Base-by-base conservation (phyloP, 2,888 invertebrate genomes). In the Hofmannophila pseudospretella region DNA sequence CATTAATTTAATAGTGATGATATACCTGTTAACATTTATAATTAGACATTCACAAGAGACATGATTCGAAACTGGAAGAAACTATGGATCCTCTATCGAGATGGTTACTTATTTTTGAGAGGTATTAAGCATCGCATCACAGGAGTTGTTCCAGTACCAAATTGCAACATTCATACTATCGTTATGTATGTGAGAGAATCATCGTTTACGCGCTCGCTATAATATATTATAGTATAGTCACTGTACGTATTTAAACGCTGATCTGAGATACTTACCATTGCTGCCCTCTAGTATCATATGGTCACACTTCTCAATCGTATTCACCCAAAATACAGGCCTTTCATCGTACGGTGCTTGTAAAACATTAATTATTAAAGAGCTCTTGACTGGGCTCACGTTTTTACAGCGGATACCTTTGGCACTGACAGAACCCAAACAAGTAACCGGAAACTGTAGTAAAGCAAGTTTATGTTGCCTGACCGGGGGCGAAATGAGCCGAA, bases 341-440 rank as follows among this genome's bases (percentile, higher is more conserved):
- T 58, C 59, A 35, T 76, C 78, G 33, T 49, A 45, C 10, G 41
- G 34, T 2, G 64, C 23, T 31, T 67, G 65, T 23, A 54, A 30
- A n/a, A 84, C 49, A 26, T 71, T 51, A 19, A 69, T 53, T 1
- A 49, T 32, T 1, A 82, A 71, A 4, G 59, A 38, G 38, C 69
- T 68, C 39, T 71, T 74, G 1, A 79, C 70, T 10, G 71, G 49
- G 41, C 71, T 70, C 28, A 79, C 70, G 45, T 82, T 85, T 56
- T 73, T 73, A 35, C 82, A 78, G 9, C 55, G 44, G 35, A 86
- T 73, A n/a, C 48, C 32, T 50, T 64, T 73, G 27, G 39, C 57
- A 31, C 61, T 73, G 7, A 71, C 51, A 7, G 85, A 77, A 13
- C 84, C 85, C 22, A 86, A 57, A 45, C 82, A 86, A 4, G 86